Conservation (phyloP, 2,888 invertebrate species). For the Sarcophaga carnaria region DNA sequence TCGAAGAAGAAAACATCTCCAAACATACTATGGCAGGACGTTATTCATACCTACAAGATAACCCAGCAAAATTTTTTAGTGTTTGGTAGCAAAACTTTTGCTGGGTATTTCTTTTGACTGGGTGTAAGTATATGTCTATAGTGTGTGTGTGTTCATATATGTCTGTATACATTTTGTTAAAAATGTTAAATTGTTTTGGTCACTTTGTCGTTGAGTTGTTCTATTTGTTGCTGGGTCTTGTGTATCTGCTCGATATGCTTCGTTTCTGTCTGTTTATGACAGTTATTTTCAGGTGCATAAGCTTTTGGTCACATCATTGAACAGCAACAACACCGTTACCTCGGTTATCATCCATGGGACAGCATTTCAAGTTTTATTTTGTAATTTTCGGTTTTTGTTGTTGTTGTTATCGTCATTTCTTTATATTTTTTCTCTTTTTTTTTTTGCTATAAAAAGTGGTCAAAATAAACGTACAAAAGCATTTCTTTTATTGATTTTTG, state of each 20-base stretch:
- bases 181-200: background rate
- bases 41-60: background rate
- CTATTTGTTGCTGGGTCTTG: background rate
- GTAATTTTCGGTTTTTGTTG: background rate
- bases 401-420: background rate
- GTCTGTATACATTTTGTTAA: background rate
- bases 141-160: too few relatives aligned
- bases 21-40: conserved; percentile 9
- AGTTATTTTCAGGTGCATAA: conserved; percentile 57
- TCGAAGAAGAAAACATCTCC: conserved; percentile 4
- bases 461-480: background rate
- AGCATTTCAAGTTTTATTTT: conserved; percentile 52
- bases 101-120: background rate
- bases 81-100: background rate
- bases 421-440: background rate
- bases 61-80: conserved; percentile 12
- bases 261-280: conserved; percentile 19
- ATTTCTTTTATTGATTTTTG: conserved; percentile 59
- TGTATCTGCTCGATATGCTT: conserved; percentile 7
- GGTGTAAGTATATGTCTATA: background rate
- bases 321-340: conserved; percentile 41
- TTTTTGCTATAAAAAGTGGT: background rate
- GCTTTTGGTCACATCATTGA: conserved; percentile 12
- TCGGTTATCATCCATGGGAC: conserved; percentile 50
- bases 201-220: background rate